Conservation (phyloP, 2,888 invertebrate species). For the Drosophila glabriapex region DNA sequence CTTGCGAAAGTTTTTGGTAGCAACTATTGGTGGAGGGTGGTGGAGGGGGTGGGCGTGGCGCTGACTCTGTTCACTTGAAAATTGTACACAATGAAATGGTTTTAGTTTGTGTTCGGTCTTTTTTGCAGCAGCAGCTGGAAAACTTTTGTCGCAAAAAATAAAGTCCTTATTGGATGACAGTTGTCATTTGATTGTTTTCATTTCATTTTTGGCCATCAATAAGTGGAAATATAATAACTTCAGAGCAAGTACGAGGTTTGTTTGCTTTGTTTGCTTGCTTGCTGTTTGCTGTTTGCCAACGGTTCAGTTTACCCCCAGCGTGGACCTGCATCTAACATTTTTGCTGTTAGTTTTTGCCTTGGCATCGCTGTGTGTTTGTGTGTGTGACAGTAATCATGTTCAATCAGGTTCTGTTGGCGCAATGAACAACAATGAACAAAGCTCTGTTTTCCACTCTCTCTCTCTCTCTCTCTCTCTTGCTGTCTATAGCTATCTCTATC, state of each 20-base stretch:
- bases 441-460: background rate
- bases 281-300: constrained; percentile 14
- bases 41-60: constrained; percentile 4
- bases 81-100: constrained; percentile 32
- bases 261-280: constrained; percentile 27
- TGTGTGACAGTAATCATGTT: constrained; percentile 65
- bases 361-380: constrained; percentile 11
- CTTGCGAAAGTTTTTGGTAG: constrained; percentile 37
- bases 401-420: constrained; percentile 62
- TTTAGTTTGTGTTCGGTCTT: constrained; percentile 21
- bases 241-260: constrained; percentile 45
- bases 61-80: constrained; percentile 24
- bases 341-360: constrained; percentile 44
- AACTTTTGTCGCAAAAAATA: constrained; percentile 42
- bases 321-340: constrained; percentile 29
- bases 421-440: constrained; percentile 39
- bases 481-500: background rate
- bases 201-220: constrained; percentile 75
- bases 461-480: background rate
- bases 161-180: constrained; percentile 55
- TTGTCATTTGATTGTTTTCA: constrained; percentile 79
- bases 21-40: constrained; percentile 46
- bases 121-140: constrained; percentile 34
- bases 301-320: constrained; percentile 2
- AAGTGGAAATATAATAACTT: constrained; percentile 69